Conservation (phyloP, 2,797 vertebrate species). For the Lophotriccus pileatus region DNA sequence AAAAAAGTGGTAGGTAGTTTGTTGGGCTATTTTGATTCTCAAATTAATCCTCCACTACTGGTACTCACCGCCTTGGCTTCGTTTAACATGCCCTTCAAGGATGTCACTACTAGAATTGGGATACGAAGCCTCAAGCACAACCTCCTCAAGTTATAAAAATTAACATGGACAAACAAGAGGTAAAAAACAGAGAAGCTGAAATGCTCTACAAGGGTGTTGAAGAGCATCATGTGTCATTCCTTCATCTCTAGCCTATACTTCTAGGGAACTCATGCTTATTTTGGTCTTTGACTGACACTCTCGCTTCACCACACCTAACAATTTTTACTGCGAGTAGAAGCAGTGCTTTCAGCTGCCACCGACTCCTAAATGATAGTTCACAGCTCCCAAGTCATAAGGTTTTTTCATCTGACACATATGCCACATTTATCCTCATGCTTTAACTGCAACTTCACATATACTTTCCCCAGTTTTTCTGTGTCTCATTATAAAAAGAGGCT, state of each 20-base stretch:
- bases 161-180: background rate
- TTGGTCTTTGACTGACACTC: background rate
- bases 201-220: background rate
- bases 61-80: background rate
- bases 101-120: background rate
- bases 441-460: background rate
- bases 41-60: background rate
- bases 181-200: background rate
- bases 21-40: background rate
- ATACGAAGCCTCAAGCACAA: background rate
- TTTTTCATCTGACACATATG: background rate
- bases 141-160: background rate
- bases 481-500: background rate
- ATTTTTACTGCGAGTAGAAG: rapidly evolving
- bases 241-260: background rate
- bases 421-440: background rate
- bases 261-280: background rate
- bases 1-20: background rate
- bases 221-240: background rate
- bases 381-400: background rate
- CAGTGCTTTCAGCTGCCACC: background rate
- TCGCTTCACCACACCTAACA: background rate
- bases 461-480: background rate
- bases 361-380: background rate
- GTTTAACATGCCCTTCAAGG: background rate